Evolutionary conservation across 2,113 vertebrate genomes (phyloP), one percentile per base, ranked within the genome.

Genomic region (Scatophagus argus): DNA sequence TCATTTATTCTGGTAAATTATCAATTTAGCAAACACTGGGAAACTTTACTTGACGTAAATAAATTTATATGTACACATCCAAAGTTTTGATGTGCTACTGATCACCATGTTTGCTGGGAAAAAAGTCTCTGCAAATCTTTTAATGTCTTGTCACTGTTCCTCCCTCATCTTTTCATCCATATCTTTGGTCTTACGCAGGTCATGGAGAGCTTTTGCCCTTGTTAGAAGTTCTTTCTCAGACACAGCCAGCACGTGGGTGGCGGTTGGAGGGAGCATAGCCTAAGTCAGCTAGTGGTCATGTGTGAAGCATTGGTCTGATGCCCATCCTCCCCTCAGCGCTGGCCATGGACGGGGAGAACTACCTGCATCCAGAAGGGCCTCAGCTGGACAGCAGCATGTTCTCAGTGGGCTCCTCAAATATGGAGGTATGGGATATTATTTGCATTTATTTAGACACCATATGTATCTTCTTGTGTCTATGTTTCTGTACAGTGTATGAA

Each of bases 281-380:
- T 73, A 75, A 85, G 81, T 91, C 82, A 81, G 83, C 78, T 87
- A 71, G 85, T 85, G 81, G 87, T 90, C 87, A 94, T 94, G 94
- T 89, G 86, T 82, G 67, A 79, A 71, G 82, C 88, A 79, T 82
- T 69, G 89, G 86, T 92, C 93, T 94, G 91, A 95, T 95, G 94
- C 92, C 91, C 77, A 93, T 85, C 86, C 91, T 94, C 75, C 91
- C 90, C 80, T 91, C 91, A 90, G 87, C 92, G 51, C 89, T 92
- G 91, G 94, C 87, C 92, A 95, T 95, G 95, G 94, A 95, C 86
- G 92, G 92, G 94, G 94, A 95, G 90, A 93, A 93, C 90, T 94
- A 93, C 91, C 90, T 94, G 87, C 94, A 93, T 92, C 92, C 93
- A 76, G 94, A 94, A 73, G 93, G 93, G 75, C 89, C 93, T 68